A percentile compares a stretch with the other conserved stretches of the same genome.
These are phyloP conservation scores for Zoanthus sociatus DNA, from an alignment of 92 coral and sea anemone species.

Conservation along the genomic window DNA sequence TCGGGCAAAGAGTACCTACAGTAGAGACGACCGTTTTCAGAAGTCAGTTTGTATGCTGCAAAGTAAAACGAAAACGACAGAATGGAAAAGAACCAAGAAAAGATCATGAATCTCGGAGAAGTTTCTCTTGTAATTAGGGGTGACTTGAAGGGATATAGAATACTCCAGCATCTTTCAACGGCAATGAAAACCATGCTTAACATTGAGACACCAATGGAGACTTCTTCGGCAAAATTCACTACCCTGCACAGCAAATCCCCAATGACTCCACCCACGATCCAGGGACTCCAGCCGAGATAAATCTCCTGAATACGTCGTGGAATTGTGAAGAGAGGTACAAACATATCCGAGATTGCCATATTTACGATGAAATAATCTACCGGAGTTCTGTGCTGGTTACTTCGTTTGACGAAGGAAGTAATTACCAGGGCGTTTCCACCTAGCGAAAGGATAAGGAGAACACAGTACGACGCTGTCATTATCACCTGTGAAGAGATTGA, in stretches of 20 bases:
- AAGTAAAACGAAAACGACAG: not conserved
- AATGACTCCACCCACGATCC: not conserved
- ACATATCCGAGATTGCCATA: constrained; percentile 11
- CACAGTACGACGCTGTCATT: not conserved
- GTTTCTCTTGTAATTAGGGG: not conserved
- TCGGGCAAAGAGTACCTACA: not conserved
- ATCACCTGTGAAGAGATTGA: not conserved
- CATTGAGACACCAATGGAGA: constrained; percentile 3
- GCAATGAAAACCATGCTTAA: constrained; percentile 12
- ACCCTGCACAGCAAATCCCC: not conserved
- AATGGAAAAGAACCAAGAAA: constrained; percentile 2
- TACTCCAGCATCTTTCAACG: constrained; percentile 1
- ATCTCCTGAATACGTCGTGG: constrained; percentile 8
- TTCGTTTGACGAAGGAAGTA: not conserved
- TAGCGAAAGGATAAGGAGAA: not conserved
- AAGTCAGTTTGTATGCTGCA: not conserved
- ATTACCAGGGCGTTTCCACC: not conserved
- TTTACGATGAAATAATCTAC: constrained; percentile 12
- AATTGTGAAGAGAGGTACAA: not conserved
- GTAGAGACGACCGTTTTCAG: not conserved
- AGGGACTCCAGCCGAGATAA: constrained; percentile 1
- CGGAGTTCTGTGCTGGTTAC: not conserved
- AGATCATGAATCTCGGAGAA: not conserved
- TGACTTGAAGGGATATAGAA: not conserved
- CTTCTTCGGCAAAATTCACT: not conserved